phyloP scores from a whole-genome alignment of 2,888 invertebrate species.

The Lepeophtheirus nordmannii region DNA sequence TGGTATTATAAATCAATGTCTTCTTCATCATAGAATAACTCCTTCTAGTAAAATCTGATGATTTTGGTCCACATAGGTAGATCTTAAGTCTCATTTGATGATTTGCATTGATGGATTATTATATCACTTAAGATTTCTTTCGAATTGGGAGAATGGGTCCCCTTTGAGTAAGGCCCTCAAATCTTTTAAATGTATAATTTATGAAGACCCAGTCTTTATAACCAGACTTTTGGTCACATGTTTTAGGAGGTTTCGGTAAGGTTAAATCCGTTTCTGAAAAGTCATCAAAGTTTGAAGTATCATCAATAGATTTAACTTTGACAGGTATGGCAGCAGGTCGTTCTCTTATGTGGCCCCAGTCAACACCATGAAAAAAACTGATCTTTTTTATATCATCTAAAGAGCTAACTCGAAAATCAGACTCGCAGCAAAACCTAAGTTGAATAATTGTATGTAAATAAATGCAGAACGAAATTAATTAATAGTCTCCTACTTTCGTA shows the following conservation, averaged over 20 bases:
- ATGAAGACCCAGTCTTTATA: slow-evolving; percentile 52
- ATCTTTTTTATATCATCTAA: slow-evolving; percentile 81
- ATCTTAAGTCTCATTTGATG: too few relatives aligned
- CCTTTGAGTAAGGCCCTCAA: slow-evolving; percentile 87
- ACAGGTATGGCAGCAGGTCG: slow-evolving; percentile 94
- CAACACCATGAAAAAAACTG: slow-evolving; percentile 85
- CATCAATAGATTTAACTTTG: slow-evolving; percentile 94
- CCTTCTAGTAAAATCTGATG: too few relatives aligned
- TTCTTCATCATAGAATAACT: too few relatives aligned
- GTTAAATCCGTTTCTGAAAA: slow-evolving; percentile 97
- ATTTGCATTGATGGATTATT: too few relatives aligned
- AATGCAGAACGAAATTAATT: not conserved
- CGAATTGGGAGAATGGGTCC: slow-evolving; percentile 36
- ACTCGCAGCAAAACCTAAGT: slow-evolving; percentile 31
- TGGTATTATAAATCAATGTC: too few relatives aligned
- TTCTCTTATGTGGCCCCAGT: slow-evolving; percentile 98
- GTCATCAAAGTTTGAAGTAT: slow-evolving; percentile 99
- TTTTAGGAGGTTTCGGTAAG: slow-evolving; percentile 44
- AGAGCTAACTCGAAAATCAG: slow-evolving; percentile 66
- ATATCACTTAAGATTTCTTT: not conserved
- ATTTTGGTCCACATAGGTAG: too few relatives aligned
- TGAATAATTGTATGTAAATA: not conserved
- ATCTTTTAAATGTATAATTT: slow-evolving; percentile 98
- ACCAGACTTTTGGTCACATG: not conserved
- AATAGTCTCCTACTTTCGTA: slow-evolving; percentile 40